Conservation (phyloP, 2,113 vertebrate species). For the Calcarius ornatus region DNA sequence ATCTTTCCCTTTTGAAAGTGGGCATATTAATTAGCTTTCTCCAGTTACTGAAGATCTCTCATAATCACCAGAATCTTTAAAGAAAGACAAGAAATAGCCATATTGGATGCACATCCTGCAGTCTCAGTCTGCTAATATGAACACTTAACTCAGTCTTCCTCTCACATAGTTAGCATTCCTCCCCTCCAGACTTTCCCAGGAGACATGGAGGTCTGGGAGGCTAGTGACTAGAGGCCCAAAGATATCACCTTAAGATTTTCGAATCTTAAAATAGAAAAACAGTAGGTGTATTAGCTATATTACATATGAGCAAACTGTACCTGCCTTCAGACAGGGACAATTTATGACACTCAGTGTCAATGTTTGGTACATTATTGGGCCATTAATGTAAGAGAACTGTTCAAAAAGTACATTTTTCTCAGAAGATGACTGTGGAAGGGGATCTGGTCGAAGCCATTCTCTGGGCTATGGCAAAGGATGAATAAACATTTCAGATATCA, state of each 20-base stretch:
- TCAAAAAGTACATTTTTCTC: background rate
- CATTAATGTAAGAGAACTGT: background rate
- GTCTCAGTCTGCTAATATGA: background rate
- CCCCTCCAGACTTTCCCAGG: background rate
- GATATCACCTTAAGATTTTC: background rate
- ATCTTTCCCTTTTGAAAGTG: background rate
- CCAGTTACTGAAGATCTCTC: background rate
- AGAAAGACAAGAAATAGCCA: background rate
- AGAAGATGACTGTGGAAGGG: background rate
- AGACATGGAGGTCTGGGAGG: background rate
- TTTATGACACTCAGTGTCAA: background rate
- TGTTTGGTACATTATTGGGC: background rate
- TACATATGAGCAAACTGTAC: background rate
- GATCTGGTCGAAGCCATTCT: background rate
- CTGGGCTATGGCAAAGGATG: background rate
- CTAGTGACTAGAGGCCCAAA: background rate
- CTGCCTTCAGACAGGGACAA: background rate
- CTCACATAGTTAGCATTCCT: background rate
- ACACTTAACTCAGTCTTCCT: background rate
- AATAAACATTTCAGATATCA: background rate
- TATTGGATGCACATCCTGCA: background rate
- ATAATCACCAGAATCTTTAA: background rate
- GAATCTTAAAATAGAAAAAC: background rate
- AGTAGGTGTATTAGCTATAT: background rate
- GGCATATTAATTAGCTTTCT: background rate